Evolutionary conservation across 2,888 invertebrate species (phyloP), one percentile per base, ranked within the genome.

Genomic region (Arge pagana): DNA sequence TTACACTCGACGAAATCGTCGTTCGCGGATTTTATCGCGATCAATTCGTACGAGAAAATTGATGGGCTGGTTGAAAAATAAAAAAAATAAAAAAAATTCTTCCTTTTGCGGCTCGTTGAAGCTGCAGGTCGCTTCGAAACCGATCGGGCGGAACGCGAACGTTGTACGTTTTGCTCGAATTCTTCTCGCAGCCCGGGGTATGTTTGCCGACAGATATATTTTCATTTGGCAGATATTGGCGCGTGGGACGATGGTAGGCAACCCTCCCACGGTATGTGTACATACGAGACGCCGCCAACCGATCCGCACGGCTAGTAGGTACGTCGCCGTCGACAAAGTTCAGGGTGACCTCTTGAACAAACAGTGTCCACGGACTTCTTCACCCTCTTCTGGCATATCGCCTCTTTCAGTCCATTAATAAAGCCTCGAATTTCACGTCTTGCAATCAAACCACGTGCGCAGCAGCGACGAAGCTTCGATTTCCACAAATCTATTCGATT

Each of bases 201-300:
- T 75, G 69, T 75, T 75, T 75, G 67, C 68, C 56, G 65, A 74
- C 72, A 74, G 74, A 74, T 75, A 75, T 72, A 75, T 75, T 75
- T 75, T 75, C 74, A 75, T 75, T 75, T 72, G 73, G 73, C 69
- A 72, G 73, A 74, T 75, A 75, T 75, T 75, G 74, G 71, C 67
- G 68, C 67, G 66, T 67, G 65, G 64, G 63, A 61, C n/a, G n/a
- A n/a, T n/a, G n/a, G n/a, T n/a, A 58, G 53, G 54, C 10, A 10
- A 10, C 43, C 45, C 45, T 45, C 11, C 23, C 35, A 33, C 45
- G 23, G 10, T 15, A 10, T 42, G 45, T 45, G 45, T 45, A 45
- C 45, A 45, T 45, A 45, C 45, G 45, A 31, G 33, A 24, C 35
- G 45, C 33, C 18, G 35, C n/a, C n/a, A n/a, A n/a, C n/a, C n/a